Evolutionary conservation across 2,113 vertebrate species (phyloP).

Genomic region (Hippotragus niger): DNA sequence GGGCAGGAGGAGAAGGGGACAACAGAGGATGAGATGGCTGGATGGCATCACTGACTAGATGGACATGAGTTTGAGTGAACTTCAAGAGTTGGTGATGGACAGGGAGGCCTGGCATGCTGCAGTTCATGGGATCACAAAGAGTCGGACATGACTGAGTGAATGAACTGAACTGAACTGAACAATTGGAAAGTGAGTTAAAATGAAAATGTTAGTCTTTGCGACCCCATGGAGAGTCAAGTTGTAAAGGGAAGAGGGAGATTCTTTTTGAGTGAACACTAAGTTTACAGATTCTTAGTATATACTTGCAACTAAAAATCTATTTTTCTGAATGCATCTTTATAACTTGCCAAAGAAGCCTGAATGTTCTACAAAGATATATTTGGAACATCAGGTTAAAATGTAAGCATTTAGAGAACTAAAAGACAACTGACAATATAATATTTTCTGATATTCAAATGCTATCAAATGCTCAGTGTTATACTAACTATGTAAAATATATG

Average conservation of each 20-base stretch:
- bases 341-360: neutral
- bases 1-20: too few species aligned
- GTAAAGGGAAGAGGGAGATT: neutral
- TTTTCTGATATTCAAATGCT: neutral
- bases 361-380: neutral
- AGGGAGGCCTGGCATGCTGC: too few species aligned
- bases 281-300: neutral
- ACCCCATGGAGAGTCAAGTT: neutral
- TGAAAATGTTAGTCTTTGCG: neutral
- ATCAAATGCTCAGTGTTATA: neutral
- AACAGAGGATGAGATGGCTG: too few species aligned
- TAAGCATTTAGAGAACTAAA: neutral
- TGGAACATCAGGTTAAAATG: neutral
- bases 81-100: too few species aligned
- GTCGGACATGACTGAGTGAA: accelerated
- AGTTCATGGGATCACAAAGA: neutral
- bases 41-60: too few species aligned
- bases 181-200: neutral
- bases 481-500: neutral
- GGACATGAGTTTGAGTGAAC: too few species aligned
- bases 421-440: neutral
- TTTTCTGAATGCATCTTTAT: neutral
- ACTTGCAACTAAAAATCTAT: neutral
- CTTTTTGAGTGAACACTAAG: neutral
- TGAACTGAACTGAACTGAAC: neutral